These are phyloP conservation scores for Drosophila persimilis DNA, from an alignment of 1,140 invertebrate species.

Conservation along the genomic window DNA sequence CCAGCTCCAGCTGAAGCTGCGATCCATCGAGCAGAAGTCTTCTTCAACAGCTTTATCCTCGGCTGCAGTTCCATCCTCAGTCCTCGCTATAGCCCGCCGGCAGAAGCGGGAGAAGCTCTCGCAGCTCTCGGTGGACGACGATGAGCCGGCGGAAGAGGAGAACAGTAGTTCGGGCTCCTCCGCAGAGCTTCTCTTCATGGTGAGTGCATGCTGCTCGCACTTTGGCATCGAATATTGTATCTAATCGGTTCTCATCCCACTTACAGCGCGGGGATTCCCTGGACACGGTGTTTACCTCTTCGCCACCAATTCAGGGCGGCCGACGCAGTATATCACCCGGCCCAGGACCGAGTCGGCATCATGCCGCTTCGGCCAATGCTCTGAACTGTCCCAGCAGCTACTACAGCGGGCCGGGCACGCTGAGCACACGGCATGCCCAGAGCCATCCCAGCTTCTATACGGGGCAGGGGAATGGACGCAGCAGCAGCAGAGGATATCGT, in stretches of 20 bases:
- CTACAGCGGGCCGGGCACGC: slow-evolving; percentile 58
- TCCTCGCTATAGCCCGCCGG: slow-evolving; percentile 33
- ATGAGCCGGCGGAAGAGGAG: slow-evolving; percentile 79
- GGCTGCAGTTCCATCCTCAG: slow-evolving; percentile 2
- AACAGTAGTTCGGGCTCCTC: slow-evolving; percentile 83
- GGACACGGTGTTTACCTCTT: slow-evolving; percentile 85
- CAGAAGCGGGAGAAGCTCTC: slow-evolving; percentile 59
- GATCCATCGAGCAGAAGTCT: slow-evolving; percentile 61
- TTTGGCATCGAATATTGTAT: neutral
- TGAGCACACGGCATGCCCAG: slow-evolving; percentile 59
- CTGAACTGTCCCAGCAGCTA: slow-evolving; percentile 69
- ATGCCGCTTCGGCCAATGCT: slow-evolving; percentile 68
- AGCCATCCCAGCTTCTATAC: slow-evolving; percentile 70
- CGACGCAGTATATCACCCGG: slow-evolving; percentile 58
- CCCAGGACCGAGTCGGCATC: slow-evolving; percentile 55
- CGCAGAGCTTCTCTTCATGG: slow-evolving; percentile 84
- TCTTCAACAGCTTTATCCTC: slow-evolving; percentile 3
- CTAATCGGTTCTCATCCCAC: no score
- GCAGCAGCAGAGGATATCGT: slow-evolving; percentile 42
- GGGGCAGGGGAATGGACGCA: slow-evolving; percentile 50
- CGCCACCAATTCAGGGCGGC: slow-evolving; percentile 82
- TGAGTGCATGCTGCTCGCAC: slow-evolving; percentile 23
- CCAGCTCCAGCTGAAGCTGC: slow-evolving; percentile 86
- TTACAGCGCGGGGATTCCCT: slow-evolving; percentile 85
- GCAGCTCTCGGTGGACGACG: slow-evolving; percentile 66